Evolutionary conservation across 2,888 invertebrate species (phyloP), one percentile per base, ranked within the genome.

Genomic region (Ophioninae sp.): DNA sequence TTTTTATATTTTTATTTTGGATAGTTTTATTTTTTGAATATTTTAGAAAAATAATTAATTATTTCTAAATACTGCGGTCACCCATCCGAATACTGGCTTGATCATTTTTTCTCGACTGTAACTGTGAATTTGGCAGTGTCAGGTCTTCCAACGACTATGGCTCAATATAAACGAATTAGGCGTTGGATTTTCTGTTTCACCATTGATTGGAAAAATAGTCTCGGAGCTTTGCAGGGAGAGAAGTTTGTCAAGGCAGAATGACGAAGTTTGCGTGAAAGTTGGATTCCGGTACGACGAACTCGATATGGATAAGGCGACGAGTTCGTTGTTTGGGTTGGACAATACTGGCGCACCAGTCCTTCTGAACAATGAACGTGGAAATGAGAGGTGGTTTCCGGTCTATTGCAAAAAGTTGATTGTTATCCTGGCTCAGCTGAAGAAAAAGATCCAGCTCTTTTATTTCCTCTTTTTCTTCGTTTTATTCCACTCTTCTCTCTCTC

Each of bases 341-440:
- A 83, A 82, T 81, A 81, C 72, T 65, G 73, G 56, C 76, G 79
- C 71, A 58, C 58, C 63, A 79, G 67, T 84, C 79, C 79, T 79
- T 77, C 68, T 61, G 82, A 72, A 84, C 83, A 86, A 84, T 83
- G 73, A 76, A 9, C 59, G 44, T 65, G 80, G 59, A 73, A 84
- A 84, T 83, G 59, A 78, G 61, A 67, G 75, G 67, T 61, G 63
- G 76, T 74, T 80, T 86, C 68, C 41, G 41, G 10, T 69, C 76
- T 65, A 61, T 79, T 79, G 64, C 59, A 56, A 85, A 81, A 84
- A 82, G 80, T 85, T 63, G 82, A 84, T 79, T 79, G 77, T 69
- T 69, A 81, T 63, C 73, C 72, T 63, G 69, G 72, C 72, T 63
- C 65, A 71, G 79, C 56, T 44, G 74, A 74, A 78, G 73, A 73